Base-by-base conservation (phyloP, 2,888 invertebrate species). In the Eristalinus sepulchralis region DNA sequence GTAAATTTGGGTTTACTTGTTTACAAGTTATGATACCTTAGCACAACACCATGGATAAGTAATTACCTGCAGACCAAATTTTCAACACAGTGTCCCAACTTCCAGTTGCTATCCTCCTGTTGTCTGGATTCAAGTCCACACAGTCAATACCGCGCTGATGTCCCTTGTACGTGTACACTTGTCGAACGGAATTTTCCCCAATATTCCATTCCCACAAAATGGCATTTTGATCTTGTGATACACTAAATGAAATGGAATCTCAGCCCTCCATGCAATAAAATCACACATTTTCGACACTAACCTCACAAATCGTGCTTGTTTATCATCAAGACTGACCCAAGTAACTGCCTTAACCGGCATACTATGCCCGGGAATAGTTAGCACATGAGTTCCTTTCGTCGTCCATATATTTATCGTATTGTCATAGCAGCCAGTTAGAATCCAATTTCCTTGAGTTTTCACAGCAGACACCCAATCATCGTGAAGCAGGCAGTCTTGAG, bases 391-490 rank as follows among this genome's bases (percentile, higher is more conserved):
- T 5, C 98, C 98, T 92, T 96, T 96, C 3, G 94, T 94, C 11
- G 96, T 96, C 98, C 98, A 98, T 83, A 99, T 94, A 90, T 97
- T 97, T 57, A 98, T 93, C 72, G 97, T 97, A 91, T 97, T 97
- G 91, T 99, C 99, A 93, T 98, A 99, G 92, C 98, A 97, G 24
- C 98, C 98, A 68, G 97, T 96, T 60, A 98, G 92, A 84, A 98
- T 96, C 96, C 96, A 97, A 90, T 95, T 95, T 55, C 94, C 94
- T 84, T 94, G 93, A 55, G 95, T 94, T 89, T 96, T 95, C 0
- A 98, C 95, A 59, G 97, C 95, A 22, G 98, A 96, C n/a, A 99
- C 98, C 99, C 99, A 99, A 91, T 99, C 99, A 93, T 99, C 98
- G 90, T 99, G 98, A 91, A 97, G 94, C 88, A 99, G 93, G 91